Base-by-base conservation (phyloP, 1,140 invertebrate genomes). In the Carposina sasakii region DNA sequence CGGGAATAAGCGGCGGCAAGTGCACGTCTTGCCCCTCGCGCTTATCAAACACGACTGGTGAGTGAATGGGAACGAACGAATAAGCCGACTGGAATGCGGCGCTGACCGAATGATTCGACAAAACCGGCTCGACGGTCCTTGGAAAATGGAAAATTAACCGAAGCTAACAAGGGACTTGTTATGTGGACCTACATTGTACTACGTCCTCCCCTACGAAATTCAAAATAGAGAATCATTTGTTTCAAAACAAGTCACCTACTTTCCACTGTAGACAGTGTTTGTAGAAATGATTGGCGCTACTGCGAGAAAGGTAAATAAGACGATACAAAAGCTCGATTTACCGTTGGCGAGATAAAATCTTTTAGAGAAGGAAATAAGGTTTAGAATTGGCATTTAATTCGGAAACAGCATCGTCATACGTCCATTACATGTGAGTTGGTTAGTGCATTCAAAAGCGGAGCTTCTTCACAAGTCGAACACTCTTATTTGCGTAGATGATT, bases 1-100 rank as follows among this genome's bases (percentile, higher is more conserved):
- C 70, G 67, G 60, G 62, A 68, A 51, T 30, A 42, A 28, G 26
- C 41, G 42, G 22, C 44, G 47, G 16, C 30, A 13, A 37, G 54
- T 22, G 57, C 47, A 73, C 72, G 52, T 64, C 67, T 52, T 23
- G 20, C 48, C 21, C 4, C 10, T 12, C 21, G n/a, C 59, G 63
- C 64, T 74, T 77, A 79, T 77, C 74, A 76, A 48, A 44, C 61
- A 60, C 62, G 68, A 81, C 77, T 81, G 63, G 56, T 19, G 48
- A 49, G 37, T 40, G 48, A 49, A 42, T 36, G 48, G 24, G 30
- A 48, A 24, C 26, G 36, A 48, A 37, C 46, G 36, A 48, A 23
- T 39, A 34, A n/a, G n/a, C n/a, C 62, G 68, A 81, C 77, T 81
- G 63, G 56, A 19, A n/a, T n/a, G n/a, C n/a, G 21, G 39, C 40